phyloP scores from a whole-genome alignment of 53 echinoderm and acorn worm species.

The Holothuria scabra region DNA sequence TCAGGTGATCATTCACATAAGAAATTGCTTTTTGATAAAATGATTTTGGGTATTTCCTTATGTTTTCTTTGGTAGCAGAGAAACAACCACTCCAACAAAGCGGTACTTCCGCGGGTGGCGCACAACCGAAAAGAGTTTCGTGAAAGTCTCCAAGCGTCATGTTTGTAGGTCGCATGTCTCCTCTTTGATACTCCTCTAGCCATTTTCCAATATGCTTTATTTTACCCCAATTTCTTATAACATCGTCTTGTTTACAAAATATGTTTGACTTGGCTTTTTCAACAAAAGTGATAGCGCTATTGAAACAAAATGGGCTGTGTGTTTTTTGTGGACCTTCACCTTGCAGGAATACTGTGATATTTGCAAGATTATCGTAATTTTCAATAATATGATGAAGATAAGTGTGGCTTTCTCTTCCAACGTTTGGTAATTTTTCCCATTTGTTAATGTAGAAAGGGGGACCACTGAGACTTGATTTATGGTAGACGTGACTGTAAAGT shows the following conservation, averaged over 20 bases:
- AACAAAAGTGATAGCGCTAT: slow-evolving; percentile 9
- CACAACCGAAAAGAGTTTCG: slow-evolving; percentile 17
- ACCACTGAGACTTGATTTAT: slow-evolving; percentile 3
- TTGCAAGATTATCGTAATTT: slow-evolving; percentile 54
- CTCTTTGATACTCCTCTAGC: neutral
- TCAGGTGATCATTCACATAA: slow-evolving; percentile 30
- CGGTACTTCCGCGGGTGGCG: neutral
- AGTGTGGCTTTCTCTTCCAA: slow-evolving; percentile 44
- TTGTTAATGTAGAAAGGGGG: slow-evolving; percentile 23
- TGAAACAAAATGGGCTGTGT: neutral
- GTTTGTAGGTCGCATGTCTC: neutral
- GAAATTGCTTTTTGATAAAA: slow-evolving; percentile 38
- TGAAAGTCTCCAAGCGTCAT: neutral
- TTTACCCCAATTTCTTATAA: neutral
- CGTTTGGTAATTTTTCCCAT: slow-evolving; percentile 54
- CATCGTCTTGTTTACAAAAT: neutral
- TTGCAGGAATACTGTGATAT: slow-evolving; percentile 45
- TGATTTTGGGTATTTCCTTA: slow-evolving; percentile 17
- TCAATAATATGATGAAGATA: slow-evolving; percentile 48
- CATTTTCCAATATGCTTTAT: slow-evolving; percentile 2
- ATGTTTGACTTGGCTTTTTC: slow-evolving; percentile 1
- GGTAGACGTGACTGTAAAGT: slow-evolving; percentile 25
- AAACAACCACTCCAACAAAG: slow-evolving; percentile 34
- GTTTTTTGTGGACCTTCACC: neutral
- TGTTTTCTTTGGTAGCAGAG: slow-evolving; percentile 45